Evolutionary conservation across 2,113 vertebrate species (phyloP), one percentile per base, ranked within the genome.

Genomic region (Bothrops jararaca): DNA sequence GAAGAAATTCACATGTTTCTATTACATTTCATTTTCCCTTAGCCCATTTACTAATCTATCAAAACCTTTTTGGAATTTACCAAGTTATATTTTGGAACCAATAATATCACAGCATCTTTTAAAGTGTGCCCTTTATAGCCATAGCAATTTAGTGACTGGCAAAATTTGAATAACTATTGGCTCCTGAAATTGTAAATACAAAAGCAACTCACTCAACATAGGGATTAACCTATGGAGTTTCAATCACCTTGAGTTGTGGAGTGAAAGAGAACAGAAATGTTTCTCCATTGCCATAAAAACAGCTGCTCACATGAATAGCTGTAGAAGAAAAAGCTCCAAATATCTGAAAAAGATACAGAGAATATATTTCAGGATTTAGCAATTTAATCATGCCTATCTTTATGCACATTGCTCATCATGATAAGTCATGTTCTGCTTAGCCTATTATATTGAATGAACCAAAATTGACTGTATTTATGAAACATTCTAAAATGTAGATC

Each of bases 211-310:
- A 50, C 26, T 53, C 9, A 13, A 80, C 15, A 29, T 85, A 3
- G 5, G 13, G 10, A 57, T 48, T 5, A 1, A 23, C 3, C 23
- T 50, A 50, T 54, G 4, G 18, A 0, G 0, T 8, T 57, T 50
- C 26, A 23, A 57, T 94, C 94, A 98, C 98, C 98, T 98, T 98
- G 86, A 98, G 94, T 88, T 97, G 94, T 0, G 97, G 98, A 7
- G 95, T 95, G 91, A 98, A 98, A 69, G 97, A 97, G 96, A 98
- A 98, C 29, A 98, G 97, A 48, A 98, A 98, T 0, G 95, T 98
- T 95, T 98, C 97, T 7, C 98, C 98, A 0, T 97, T 98, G 10
- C 98, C 97, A 0, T 97, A 98, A 96, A 98, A 98, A 89, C 96
- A 56, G 24, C 93, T 95, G 96, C 97, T 98, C 93, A 97, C 85